Conservation (phyloP, 2,888 invertebrate genomes). For the Lasioglossum oenotherae region DNA sequence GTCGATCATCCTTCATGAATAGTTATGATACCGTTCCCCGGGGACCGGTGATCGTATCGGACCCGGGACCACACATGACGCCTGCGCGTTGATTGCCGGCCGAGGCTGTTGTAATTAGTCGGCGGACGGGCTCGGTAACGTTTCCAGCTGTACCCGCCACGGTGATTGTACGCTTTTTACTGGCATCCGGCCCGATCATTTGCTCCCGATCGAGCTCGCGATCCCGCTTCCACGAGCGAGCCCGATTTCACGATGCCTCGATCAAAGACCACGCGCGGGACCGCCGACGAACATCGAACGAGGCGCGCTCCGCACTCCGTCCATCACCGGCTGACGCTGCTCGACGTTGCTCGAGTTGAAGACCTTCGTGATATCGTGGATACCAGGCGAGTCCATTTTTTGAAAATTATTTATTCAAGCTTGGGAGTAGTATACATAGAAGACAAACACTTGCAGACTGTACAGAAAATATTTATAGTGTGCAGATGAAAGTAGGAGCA, state of each 20-base stretch:
- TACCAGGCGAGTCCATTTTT: not conserved
- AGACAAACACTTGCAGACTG: too few relatives aligned
- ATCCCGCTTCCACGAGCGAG: not conserved
- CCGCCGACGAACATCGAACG: not conserved
- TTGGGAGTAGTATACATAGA: too few relatives aligned
- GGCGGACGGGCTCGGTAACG: conserved; percentile 26
- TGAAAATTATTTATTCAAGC: too few relatives aligned
- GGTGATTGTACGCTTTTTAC: conserved; percentile 31
- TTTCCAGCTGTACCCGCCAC: conserved; percentile 23
- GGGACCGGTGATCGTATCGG: conserved; percentile 58
- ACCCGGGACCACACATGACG: conserved; percentile 51
- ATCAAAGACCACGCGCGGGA: not conserved
- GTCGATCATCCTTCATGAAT: conserved; percentile 66
- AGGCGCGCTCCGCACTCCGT: not conserved
- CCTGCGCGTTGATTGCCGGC: conserved; percentile 39
- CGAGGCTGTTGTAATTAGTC: conserved; percentile 53
- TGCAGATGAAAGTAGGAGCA: too few relatives aligned
- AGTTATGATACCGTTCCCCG: conserved; percentile 71
- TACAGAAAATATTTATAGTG: too few relatives aligned
- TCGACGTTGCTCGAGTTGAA: not conserved
- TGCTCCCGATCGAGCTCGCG: not conserved
- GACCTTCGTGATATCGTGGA: not conserved
- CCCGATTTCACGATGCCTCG: not conserved
- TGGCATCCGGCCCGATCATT: not conserved
- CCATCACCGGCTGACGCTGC: too few relatives aligned